Conservation (phyloP, 2,888 invertebrate species). For the Pandemis heparana region DNA sequence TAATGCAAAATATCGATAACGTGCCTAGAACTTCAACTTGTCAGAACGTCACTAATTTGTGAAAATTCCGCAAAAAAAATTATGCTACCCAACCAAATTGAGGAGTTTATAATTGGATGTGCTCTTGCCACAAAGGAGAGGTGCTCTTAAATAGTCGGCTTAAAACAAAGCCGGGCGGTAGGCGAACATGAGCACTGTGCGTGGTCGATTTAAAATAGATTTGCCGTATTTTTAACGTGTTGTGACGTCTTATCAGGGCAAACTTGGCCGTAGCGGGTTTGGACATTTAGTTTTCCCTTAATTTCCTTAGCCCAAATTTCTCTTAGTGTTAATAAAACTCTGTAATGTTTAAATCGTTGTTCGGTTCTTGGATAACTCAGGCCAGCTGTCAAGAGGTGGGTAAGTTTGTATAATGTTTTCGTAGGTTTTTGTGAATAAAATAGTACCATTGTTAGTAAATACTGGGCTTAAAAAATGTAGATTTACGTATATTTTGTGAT, state of each 20-base stretch:
- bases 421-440: slow-evolving; percentile 32
- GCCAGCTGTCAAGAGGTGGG: slow-evolving; percentile 92
- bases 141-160: slow-evolving; percentile 51
- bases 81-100: slow-evolving; percentile 54
- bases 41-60: slow-evolving; percentile 53
- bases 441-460: slow-evolving; percentile 39
- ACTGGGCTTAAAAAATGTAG: slow-evolving; percentile 34
- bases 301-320: slow-evolving; percentile 56
- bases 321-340: slow-evolving; percentile 71
- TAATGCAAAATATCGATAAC: slow-evolving; percentile 25
- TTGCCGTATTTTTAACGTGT: slow-evolving; percentile 76
- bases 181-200: slow-evolving; percentile 75
- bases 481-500: slow-evolving; percentile 41
- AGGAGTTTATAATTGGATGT: slow-evolving; percentile 45
- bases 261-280: slow-evolving; percentile 65
- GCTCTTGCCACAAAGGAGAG: slow-evolving; percentile 47
- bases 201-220: slow-evolving; percentile 81
- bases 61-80: slow-evolving; percentile 55
- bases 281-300: slow-evolving; percentile 58
- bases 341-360: slow-evolving; percentile 88
- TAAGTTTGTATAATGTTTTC: slow-evolving; percentile 81
- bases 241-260: slow-evolving; percentile 77
- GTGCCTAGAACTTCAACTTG: slow-evolving; percentile 2
- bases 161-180: slow-evolving; percentile 67
- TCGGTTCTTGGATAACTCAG: slow-evolving; percentile 86